These are phyloP conservation scores for Dolichallabes microphthalmus DNA, from an alignment of 2,113 vertebrate genomes.

Conservation along the genomic window DNA sequence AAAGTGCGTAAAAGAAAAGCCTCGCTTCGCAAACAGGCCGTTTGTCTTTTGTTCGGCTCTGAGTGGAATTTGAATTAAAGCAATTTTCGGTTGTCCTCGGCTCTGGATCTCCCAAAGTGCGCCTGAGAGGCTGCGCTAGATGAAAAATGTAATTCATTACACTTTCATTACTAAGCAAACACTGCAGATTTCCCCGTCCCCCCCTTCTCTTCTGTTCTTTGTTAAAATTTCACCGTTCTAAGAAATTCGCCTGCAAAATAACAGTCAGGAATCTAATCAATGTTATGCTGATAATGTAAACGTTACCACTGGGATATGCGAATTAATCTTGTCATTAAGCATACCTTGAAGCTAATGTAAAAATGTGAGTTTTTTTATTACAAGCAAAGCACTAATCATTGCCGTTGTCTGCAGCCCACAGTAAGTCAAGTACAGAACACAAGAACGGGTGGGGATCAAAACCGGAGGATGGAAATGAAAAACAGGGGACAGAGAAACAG, in stretches of 20 bases:
- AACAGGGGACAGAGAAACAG: too few relatives aligned
- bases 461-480: not conserved
- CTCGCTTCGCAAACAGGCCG: conserved; percentile 53
- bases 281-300: not conserved
- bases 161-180: conserved; percentile 26
- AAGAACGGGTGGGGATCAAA: not conserved
- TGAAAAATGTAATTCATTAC: conserved; percentile 62
- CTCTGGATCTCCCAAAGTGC: conserved; percentile 28
- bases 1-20: not conserved
- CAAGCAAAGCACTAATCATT: not conserved
- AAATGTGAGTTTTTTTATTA: not conserved
- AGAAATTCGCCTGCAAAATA: not conserved
- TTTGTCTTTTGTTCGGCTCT: conserved; percentile 49
- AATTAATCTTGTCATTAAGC: not conserved
- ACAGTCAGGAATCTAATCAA: not conserved
- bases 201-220: conserved; percentile 24
- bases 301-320: not conserved
- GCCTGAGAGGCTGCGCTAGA: conserved; percentile 49
- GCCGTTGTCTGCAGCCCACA: too few relatives aligned
- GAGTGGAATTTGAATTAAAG: conserved; percentile 60
- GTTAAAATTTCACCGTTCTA: not conserved
- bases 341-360: not conserved
- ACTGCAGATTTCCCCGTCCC: conserved; percentile 31
- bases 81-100: conserved; percentile 54
- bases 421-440: not conserved